phyloP scores from a whole-genome alignment of 2,113 vertebrate species.

The Hydrochoerus hydrochaeris region DNA sequence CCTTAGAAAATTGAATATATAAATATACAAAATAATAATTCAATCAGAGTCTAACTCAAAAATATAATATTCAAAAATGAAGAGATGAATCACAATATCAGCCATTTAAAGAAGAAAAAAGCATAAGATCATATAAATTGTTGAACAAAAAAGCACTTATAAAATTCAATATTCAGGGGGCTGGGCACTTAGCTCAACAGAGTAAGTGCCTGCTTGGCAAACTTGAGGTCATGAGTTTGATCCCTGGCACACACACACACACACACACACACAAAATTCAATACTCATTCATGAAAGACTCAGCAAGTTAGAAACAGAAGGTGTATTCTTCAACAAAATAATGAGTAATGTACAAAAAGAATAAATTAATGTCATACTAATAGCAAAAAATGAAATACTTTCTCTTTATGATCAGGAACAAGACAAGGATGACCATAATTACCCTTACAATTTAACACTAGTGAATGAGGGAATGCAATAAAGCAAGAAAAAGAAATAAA shows the following conservation, averaged over 20 bases:
- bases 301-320: neutral
- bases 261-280: too few species aligned
- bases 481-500: constrained; percentile 57
- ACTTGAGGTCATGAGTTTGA: too few species aligned
- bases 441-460: neutral
- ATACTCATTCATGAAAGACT: neutral
- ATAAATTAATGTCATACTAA: neutral
- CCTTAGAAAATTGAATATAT: constrained; percentile 25
- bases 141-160: neutral
- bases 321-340: neutral
- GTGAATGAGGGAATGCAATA: constrained; percentile 20
- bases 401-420: neutral
- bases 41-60: constrained; percentile 6
- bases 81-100: neutral
- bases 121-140: neutral
- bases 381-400: neutral
- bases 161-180: neutral
- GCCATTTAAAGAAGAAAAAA: constrained; percentile 11
- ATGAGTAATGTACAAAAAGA: neutral
- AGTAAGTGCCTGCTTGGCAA: too few species aligned
- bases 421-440: neutral
- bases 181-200: too few species aligned
- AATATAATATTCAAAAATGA: constrained; percentile 1
- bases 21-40: neutral
- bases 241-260: too few species aligned